Base-by-base conservation (phyloP, 2,113 vertebrate species). In the Peromyscus polionotus region DNA sequence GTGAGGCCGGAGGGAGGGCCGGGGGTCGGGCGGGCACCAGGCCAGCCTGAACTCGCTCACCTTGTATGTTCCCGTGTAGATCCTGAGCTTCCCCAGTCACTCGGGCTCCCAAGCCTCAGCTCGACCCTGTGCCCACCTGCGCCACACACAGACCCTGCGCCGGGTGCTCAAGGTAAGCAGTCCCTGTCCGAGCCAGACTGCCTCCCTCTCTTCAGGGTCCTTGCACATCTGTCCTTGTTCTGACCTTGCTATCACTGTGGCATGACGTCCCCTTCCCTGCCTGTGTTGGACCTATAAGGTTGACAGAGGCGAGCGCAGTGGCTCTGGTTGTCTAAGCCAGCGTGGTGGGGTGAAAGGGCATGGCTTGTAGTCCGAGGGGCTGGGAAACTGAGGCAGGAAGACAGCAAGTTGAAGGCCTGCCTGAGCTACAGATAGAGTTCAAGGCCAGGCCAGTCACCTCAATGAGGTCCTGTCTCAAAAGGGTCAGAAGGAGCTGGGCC, bases 121-220 rank as follows among this genome's bases (percentile, higher is more conserved):
- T 86, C 98, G 98, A 95, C 99, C 99, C 24, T 99, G 99, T 8
- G 99, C 99, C 59, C 99, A 99, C 83, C 94, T 99, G 31, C 99
- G 99, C 91, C 99, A 99, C 97, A 98, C 98, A 76, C 99, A 99
- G 96, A 99, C 98, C 8, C 98, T 99, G 97, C 99, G 98, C 95
- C 98, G 98, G 31, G 94, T 98, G 31, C 98, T 98, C 45, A 99
- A 98, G 99, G 99, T 99, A 95, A 97, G 17, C 67, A n/a, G 1
- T 13, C 70, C 10, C 12, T 45, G 42, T 33, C n/a, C 61, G 36
- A 31, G 12, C 13, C 33, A 28, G 14, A 39, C 57, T 14, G 8
- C 1, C 1, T 2, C 51, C 20, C 19, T 2, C 77, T 1, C 19
- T 45, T 1, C 17, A 3, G 0, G 3, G 72, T 63, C 20, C 36